A percentile compares a stretch with the other conserved stretches of the same genome.
Conservation (phyloP, 2,797 vertebrate species). For the Onychomys arenicola region DNA sequence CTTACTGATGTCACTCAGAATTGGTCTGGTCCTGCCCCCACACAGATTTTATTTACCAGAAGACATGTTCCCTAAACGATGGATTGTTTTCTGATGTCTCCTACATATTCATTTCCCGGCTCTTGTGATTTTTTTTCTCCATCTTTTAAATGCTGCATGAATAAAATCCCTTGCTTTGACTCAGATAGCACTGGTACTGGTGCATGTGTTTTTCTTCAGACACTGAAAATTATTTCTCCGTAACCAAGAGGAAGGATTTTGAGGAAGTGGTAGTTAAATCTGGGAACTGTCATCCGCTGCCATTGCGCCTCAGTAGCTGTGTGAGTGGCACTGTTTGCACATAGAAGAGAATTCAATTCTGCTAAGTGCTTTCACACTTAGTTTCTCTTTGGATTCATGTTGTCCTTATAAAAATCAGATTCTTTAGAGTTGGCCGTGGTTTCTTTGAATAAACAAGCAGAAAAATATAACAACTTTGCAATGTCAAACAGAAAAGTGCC, state of each 20-base stretch:
- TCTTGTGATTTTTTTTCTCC: neutral
- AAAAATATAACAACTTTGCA: neutral
- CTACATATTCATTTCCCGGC: neutral
- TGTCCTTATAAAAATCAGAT: neutral
- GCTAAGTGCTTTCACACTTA: neutral
- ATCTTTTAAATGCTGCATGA: constrained; percentile 31
- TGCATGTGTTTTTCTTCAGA: constrained; percentile 13
- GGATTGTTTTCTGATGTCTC: neutral
- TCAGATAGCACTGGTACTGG: neutral
- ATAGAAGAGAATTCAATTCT: neutral
- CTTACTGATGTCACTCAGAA: neutral
- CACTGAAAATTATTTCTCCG: neutral
- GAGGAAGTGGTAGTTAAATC: constrained; percentile 7
- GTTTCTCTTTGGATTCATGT: constrained; percentile 29
- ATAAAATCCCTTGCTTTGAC: constrained; percentile 21
- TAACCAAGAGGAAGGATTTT: constrained; percentile 20
- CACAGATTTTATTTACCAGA: neutral
- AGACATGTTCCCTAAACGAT: neutral
- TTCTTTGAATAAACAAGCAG: constrained; percentile 23
- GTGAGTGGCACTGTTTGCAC: neutral
- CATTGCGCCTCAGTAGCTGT: neutral
- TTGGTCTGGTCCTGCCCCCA: neutral
- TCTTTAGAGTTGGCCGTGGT: constrained; percentile 24
- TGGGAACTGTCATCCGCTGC: neutral
- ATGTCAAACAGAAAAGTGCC: constrained; percentile 42